Percentiles rank a stretch among this genome's conserved stretches.
Evolutionary conservation across 2,888 invertebrate species (phyloP).

Genomic region (Dastarcus helophoroides): DNA sequence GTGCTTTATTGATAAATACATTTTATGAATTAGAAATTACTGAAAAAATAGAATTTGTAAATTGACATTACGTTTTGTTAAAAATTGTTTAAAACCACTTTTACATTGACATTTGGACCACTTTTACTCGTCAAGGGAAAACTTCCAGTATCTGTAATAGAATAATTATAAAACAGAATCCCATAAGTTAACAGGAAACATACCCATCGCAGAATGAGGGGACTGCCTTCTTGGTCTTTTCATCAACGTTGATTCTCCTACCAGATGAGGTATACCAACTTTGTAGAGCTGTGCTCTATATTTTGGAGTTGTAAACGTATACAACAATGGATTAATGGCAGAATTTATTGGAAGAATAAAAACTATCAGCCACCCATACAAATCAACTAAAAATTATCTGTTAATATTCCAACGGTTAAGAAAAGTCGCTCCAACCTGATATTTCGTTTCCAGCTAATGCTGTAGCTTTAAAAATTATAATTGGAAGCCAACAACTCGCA

Average conservation of each 20-base stretch:
- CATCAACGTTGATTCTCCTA: neutral
- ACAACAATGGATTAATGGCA: constrained; percentile 53
- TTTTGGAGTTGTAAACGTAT: constrained; percentile 56
- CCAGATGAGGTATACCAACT: neutral
- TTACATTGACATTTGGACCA: neutral
- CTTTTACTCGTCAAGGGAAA: constrained; percentile 1
- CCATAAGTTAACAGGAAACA: neutral
- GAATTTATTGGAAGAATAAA: constrained; percentile 56
- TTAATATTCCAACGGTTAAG: constrained; percentile 8
- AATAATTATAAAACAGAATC: too few species aligned
- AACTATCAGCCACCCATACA: constrained; percentile 55
- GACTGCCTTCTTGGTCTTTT: neutral
- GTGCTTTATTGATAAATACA: too few species aligned
- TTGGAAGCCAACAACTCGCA: constrained; percentile 59
- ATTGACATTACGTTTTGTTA: too few species aligned
- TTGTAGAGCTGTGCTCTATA: constrained; percentile 42
- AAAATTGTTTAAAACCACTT: too few species aligned
- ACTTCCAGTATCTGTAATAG: constrained; percentile 2
- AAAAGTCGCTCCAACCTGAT: constrained; percentile 45
- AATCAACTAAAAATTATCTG: constrained; percentile 42
- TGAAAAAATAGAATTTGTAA: too few species aligned
- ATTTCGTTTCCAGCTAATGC: constrained; percentile 45
- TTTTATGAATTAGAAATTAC: too few species aligned
- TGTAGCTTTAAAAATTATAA: constrained; percentile 50
- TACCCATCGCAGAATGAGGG: neutral